phyloP scores from a whole-genome alignment of 2,888 invertebrate genomes.

The Dusona sp. region DNA sequence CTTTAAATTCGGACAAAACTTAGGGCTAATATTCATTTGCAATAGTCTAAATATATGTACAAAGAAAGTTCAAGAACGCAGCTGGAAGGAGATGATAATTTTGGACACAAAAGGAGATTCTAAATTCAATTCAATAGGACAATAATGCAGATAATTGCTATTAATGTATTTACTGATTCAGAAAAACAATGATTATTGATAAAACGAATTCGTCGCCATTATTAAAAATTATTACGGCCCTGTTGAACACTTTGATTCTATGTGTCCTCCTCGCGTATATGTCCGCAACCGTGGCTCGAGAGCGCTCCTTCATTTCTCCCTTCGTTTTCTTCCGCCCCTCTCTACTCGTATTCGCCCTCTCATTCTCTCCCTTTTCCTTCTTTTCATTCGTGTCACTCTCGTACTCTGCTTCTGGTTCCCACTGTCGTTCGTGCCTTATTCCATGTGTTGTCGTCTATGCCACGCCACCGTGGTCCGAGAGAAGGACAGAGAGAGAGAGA shows the following conservation, averaged over 20 bases:
- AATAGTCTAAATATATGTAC: not conserved
- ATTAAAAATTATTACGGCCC: conserved; percentile 43
- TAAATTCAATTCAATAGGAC: not conserved
- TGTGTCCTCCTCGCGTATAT: conserved; percentile 67
- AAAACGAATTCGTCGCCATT: not conserved
- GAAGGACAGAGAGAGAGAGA: not conserved
- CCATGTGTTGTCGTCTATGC: conserved; percentile 50
- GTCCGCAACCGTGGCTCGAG: conserved; percentile 47
- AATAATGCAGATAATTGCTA: not conserved
- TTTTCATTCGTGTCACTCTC: conserved; percentile 31
- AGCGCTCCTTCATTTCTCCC: conserved; percentile 34
- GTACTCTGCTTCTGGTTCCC: conserved; percentile 26
- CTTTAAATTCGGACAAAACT: not conserved
- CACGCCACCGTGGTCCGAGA: conserved; percentile 39
- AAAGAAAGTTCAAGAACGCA: conserved; percentile 7
- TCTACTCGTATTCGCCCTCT: not conserved
- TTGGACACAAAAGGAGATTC: not conserved
- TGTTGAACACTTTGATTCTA: conserved; percentile 64
- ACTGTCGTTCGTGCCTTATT: conserved; percentile 49
- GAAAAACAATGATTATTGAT: no score
- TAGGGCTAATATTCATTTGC: not conserved
- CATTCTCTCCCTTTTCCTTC: not conserved
- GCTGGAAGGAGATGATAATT: conserved; percentile 1
- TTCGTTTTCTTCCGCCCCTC: not conserved
- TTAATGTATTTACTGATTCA: not conserved